Evolutionary conservation across 2,888 invertebrate genomes (phyloP).

Genomic region (Drosophila mayaguana): DNA sequence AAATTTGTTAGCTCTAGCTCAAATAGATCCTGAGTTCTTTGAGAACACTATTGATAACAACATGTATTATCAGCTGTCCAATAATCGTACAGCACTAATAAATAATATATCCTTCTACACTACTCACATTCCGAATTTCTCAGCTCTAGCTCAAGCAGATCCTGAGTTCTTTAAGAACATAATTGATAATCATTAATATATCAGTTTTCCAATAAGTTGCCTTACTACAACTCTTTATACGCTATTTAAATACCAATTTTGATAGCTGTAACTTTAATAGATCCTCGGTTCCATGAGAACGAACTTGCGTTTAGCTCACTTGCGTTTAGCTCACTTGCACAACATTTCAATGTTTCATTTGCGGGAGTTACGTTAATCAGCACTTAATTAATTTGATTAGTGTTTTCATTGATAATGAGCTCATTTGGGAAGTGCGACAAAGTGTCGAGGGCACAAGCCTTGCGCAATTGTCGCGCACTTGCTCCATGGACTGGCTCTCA

Average conservation of each 20-base stretch:
- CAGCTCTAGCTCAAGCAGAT: neutral
- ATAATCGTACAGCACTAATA: no score
- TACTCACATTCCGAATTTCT: neutral
- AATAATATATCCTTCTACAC: no score
- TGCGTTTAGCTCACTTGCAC: neutral
- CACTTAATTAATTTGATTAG: conserved; percentile 34
- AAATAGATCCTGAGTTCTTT: neutral
- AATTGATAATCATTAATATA: neutral
- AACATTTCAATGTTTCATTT: neutral
- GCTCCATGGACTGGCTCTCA: conserved; percentile 31
- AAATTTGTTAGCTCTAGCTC: neutral
- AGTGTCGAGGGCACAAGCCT: conserved; percentile 29
- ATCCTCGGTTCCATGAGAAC: neutral
- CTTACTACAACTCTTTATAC: neutral
- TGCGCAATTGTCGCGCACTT: conserved; percentile 48
- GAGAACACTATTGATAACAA: neutral
- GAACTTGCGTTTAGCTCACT: neutral
- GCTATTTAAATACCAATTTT: neutral
- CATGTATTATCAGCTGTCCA: no score
- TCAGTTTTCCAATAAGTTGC: no score
- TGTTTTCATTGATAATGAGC: conserved; percentile 35
- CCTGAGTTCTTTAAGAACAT: neutral
- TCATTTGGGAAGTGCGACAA: conserved; percentile 32
- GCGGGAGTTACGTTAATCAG: conserved; percentile 21
- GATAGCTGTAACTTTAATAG: neutral